phyloP scores from a whole-genome alignment of 2,888 invertebrate species.

The Acanthoscelides obtectus region DNA sequence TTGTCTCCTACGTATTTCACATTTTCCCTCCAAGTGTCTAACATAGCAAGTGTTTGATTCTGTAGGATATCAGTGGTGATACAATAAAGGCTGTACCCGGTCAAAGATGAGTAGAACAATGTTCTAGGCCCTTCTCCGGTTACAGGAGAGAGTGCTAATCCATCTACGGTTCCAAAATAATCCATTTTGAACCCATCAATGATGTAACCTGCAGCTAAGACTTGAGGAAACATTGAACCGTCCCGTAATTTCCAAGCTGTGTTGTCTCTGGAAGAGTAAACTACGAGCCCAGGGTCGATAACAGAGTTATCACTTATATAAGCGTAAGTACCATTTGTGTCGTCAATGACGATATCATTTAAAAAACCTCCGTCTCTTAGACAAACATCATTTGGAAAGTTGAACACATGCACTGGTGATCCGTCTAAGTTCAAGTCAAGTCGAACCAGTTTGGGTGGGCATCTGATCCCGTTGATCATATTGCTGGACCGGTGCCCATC shows the following conservation, averaged over 20 bases:
- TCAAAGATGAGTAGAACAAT: conserved; percentile 36
- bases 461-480: conserved; percentile 47
- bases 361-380: conserved; percentile 55
- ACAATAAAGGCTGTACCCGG: conserved; percentile 51
- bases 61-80: conserved; percentile 58
- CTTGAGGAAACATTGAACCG: conserved; percentile 59
- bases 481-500: conserved; percentile 63
- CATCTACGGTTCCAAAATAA: conserved; percentile 59
- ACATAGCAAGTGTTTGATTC: conserved; percentile 47
- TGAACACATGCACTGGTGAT: conserved; percentile 53
- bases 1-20: conserved; percentile 45
- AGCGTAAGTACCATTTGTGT: conserved; percentile 58
- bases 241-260: conserved; percentile 68
- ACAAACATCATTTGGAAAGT: conserved; percentile 57
- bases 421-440: conserved; percentile 61
- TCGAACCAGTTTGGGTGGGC: conserved; percentile 63
- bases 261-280: conserved; percentile 60
- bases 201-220: conserved; percentile 56
- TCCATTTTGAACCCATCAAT: conserved; percentile 50
- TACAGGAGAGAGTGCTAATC: conserved; percentile 63
- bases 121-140: conserved; percentile 21
- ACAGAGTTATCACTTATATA: conserved; percentile 67
- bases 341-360: conserved; percentile 68
- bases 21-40: conserved; percentile 31
- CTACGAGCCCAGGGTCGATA: conserved; percentile 65